These are phyloP conservation scores for Drosophila carrolli DNA, from an alignment of 1,140 invertebrate genomes.

Conservation along the genomic window DNA sequence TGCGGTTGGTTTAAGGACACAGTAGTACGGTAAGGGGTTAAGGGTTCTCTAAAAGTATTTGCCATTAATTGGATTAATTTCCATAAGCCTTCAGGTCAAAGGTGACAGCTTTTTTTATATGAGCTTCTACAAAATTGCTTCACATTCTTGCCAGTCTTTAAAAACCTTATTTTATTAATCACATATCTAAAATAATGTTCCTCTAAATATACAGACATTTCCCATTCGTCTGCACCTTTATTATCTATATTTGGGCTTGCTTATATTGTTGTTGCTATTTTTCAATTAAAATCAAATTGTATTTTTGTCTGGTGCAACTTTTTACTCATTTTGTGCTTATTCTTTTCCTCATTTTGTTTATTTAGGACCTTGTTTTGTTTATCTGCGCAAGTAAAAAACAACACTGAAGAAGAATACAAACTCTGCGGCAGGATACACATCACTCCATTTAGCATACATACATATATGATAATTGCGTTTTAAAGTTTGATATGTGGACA, in stretches of 20 bases:
- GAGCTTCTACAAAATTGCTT: background rate
- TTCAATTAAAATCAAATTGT: conserved; percentile 75
- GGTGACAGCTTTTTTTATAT: background rate
- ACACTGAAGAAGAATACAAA: conserved; percentile 34
- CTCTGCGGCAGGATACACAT: conserved; percentile 9
- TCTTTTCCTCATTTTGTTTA: conserved; percentile 59
- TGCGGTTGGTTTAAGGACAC: conserved; percentile 21
- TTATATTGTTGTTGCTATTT: conserved; percentile 49
- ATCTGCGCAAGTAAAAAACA: conserved; percentile 68
- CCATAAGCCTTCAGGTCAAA: conserved; percentile 5
- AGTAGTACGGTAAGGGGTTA: background rate
- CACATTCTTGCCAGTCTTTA: background rate
- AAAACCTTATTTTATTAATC: background rate
- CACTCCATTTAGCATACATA: conserved; percentile 23
- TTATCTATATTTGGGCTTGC: background rate
- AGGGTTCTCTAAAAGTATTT: conserved; percentile 4
- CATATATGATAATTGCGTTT: conserved; percentile 69
- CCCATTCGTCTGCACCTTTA: conserved; percentile 9
- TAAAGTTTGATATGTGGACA: conserved; percentile 58
- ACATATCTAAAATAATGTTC: background rate
- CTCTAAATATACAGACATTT: conserved; percentile 4
- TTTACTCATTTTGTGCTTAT: conserved; percentile 45
- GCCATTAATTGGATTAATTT: conserved; percentile 64
- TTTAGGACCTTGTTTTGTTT: conserved; percentile 73
- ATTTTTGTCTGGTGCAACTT: conserved; percentile 58